Base-by-base conservation (phyloP, 2,113 vertebrate genomes). In the Eidolon helvum region DNA sequence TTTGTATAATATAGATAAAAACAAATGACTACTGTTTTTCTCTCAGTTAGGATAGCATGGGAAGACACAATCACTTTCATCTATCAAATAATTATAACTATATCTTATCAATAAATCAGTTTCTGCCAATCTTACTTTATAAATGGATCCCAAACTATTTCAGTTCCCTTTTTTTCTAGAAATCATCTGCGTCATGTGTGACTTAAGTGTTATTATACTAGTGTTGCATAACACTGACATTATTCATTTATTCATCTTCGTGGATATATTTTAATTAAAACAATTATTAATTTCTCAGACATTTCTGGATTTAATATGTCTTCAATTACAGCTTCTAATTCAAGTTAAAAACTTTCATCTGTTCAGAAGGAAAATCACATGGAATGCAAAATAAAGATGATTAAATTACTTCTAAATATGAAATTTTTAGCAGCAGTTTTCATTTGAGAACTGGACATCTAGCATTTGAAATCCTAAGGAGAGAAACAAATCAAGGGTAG, bases 251-350 rank as follows among this genome's bases (percentile, higher is more conserved):
- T 93, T 97, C 74, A 74, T 94, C 83, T 95, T 86, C 82, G 80
- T 91, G 87, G 68, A 72, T 92, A 87, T 61, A 85, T 22, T 72
- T 95, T 87, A 97, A 96, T 97, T 78, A 97, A 96, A 97, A 94
- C 35, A 97, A 90, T 92, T 97, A 85, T 85, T 96, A 96, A 95
- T 88, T 90, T 94, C 88, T 96, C 86, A 87, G 84, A 88, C 22
- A 95, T 86, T 80, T 91, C 26, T 82, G 57, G 16, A 66, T 15
- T 97, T 94, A 90, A 24, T 75, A 77, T 53, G 33, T 82, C 85
- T 96, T 92, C 61, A 85, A 55, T 94, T 90, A 65, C 59, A 74
- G 48, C 33, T 95, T 72, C 24, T 92, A 95, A 87, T 92, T 94
- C 40, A 90, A 95, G 63, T 90, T 22, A 77, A 91, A 97, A 71